phyloP scores from a whole-genome alignment of 2,797 vertebrate species.

The Gadopsis marmoratus region DNA sequence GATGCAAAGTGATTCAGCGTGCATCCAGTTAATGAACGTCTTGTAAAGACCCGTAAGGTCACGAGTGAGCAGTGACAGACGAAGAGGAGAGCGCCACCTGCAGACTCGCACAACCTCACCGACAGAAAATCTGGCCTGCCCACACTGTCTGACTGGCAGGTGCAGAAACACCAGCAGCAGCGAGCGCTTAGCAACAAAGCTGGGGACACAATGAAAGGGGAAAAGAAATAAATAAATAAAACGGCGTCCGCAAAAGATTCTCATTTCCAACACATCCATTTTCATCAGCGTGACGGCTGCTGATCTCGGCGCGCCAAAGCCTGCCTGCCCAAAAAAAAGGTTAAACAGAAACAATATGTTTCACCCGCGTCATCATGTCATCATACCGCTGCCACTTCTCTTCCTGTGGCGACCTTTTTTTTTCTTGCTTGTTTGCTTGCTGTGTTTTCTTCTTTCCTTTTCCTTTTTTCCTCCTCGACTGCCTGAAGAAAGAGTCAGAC shows the following conservation, averaged over 20 bases:
- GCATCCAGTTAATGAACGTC: background rate
- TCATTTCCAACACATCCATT: slow-evolving; percentile 62
- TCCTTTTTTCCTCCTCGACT: slow-evolving; percentile 21
- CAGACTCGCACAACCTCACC: slow-evolving; percentile 21
- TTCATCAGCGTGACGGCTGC: slow-evolving; percentile 55
- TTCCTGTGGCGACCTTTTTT: slow-evolving; percentile 27
- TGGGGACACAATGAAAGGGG: slow-evolving; percentile 39
- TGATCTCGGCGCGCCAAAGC: slow-evolving; percentile 37
- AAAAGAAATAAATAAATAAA: slow-evolving; percentile 38
- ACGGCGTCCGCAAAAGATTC: slow-evolving; percentile 51
- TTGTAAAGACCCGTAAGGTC: background rate
- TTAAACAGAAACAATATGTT: slow-evolving; percentile 26
- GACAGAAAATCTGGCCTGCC: slow-evolving; percentile 12
- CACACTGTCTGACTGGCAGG: slow-evolving; percentile 44
- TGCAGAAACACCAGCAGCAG: background rate
- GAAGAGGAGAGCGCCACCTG: slow-evolving; percentile 20
- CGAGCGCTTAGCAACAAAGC: slow-evolving; percentile 31
- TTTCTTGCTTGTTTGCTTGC: slow-evolving; percentile 51
- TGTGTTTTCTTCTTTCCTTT: background rate
- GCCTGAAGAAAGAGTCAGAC: slow-evolving; percentile 62
- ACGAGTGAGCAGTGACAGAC: background rate
- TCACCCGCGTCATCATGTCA: slow-evolving; percentile 50
- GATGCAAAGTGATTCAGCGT: background rate
- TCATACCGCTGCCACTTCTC: slow-evolving; percentile 39
- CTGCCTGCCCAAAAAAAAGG: slow-evolving; percentile 43